These are phyloP conservation scores for Cheirogaleus major DNA, from an alignment of 2,797 vertebrate species.

Conservation along the genomic window DNA sequence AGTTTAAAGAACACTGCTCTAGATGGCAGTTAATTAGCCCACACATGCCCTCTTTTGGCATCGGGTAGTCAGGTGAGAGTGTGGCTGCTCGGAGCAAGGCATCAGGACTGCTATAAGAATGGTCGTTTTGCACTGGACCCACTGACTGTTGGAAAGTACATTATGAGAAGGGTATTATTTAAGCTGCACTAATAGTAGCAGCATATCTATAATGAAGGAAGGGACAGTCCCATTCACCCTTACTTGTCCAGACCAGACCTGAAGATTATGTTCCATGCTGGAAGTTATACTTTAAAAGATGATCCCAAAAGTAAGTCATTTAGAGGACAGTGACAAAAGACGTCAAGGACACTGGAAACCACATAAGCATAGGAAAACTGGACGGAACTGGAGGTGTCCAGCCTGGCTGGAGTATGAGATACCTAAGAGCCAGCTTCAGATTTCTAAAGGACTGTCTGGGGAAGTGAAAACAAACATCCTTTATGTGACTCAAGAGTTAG, in stretches of 20 bases:
- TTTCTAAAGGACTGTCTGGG: background rate
- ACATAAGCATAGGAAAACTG: background rate
- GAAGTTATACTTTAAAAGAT: background rate
- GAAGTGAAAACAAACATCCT: background rate
- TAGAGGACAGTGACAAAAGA: background rate
- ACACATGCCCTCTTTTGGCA: background rate
- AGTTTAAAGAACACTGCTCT: background rate
- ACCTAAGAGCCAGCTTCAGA: background rate
- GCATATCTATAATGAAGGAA: background rate
- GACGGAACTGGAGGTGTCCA: background rate
- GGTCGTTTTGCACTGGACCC: background rate
- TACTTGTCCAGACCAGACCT: background rate
- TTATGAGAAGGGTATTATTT: background rate
- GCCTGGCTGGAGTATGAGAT: background rate
- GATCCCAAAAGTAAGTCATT: background rate
- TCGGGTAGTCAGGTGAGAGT: background rate
- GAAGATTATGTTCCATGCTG: background rate
- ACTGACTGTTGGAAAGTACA: background rate
- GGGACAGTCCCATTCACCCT: background rate
- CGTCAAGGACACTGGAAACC: background rate
- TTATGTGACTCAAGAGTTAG: background rate
- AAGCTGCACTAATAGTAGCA: background rate
- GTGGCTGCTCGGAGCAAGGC: background rate
- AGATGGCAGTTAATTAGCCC: background rate
- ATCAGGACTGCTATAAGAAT: background rate